Conservation (phyloP, 2,113 vertebrate species). For the Zosterops hypoxanthus region DNA sequence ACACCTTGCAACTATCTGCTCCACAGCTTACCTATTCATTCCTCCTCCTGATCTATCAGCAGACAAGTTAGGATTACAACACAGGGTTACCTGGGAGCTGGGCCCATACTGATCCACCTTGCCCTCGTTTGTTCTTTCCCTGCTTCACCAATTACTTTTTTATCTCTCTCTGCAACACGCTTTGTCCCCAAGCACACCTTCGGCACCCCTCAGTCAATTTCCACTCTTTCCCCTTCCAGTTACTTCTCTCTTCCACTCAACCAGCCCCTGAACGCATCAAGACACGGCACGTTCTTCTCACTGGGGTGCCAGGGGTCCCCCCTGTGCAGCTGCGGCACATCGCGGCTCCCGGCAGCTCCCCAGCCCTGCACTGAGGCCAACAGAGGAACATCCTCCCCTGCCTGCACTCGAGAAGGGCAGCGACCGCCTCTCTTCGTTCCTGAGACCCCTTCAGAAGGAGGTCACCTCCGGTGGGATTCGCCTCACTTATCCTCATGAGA, state of each 20-base stretch:
- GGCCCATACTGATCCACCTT: neutral
- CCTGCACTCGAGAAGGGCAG: neutral
- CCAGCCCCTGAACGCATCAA: neutral
- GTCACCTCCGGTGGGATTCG: neutral
- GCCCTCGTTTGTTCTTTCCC: neutral
- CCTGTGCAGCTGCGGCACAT: neutral
- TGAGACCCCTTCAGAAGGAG: neutral
- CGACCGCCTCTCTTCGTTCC: neutral
- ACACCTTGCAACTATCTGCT: neutral
- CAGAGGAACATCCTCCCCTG: neutral
- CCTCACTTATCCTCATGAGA: neutral
- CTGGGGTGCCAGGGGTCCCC: too few relatives aligned
- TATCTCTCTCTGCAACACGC: rapidly evolving
- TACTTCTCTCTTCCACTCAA: neutral
- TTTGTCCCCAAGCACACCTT: neutral
- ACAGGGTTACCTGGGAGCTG: neutral
- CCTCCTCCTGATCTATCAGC: neutral
- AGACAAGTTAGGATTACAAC: neutral
- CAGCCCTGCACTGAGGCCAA: rapidly evolving
- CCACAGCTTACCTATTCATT: neutral
- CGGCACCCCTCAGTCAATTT: neutral
- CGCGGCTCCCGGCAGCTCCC: neutral
- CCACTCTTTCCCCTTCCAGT: neutral
- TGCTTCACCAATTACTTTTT: neutral
- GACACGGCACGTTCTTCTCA: rapidly evolving